phyloP scores from a whole-genome alignment of 2,113 vertebrate genomes.

The Anthoscopus minutus region DNA sequence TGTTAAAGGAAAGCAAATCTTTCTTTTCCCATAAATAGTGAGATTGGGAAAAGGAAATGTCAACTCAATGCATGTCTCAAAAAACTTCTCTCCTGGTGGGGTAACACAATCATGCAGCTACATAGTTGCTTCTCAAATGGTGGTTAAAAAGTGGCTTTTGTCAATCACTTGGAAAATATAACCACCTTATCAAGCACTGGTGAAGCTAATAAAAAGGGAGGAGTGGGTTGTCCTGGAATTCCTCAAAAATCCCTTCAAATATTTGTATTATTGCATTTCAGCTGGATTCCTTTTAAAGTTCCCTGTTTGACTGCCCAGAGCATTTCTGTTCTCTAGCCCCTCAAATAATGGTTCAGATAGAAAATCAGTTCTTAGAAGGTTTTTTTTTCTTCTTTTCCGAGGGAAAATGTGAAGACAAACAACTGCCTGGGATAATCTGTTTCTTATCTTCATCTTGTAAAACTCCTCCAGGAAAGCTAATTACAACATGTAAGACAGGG shows the following conservation, averaged over 20 bases:
- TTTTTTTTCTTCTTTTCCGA: background rate
- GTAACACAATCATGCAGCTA: background rate
- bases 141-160: background rate
- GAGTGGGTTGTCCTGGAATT: background rate
- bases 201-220: background rate
- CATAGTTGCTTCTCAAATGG: background rate
- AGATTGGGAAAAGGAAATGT: background rate
- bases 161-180: background rate
- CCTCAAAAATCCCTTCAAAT: background rate
- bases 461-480: conserved; percentile 37
- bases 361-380: background rate
- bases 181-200: background rate
- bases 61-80: background rate
- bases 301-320: background rate
- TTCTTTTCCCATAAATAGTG: background rate
- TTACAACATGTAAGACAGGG: conserved; percentile 8
- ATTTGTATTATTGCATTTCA: conserved; percentile 15
- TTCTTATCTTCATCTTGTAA: conserved; percentile 42
- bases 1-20: background rate
- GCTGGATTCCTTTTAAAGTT: conserved; percentile 1
- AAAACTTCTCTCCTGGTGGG: background rate
- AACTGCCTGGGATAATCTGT: background rate
- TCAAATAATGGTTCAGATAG: background rate
- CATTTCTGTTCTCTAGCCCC: background rate
- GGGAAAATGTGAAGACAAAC: conserved; percentile 30